These are phyloP conservation scores for Caenorhabditis brenneri DNA, from an alignment of 1,140 invertebrate species.

Conservation along the genomic window DNA sequence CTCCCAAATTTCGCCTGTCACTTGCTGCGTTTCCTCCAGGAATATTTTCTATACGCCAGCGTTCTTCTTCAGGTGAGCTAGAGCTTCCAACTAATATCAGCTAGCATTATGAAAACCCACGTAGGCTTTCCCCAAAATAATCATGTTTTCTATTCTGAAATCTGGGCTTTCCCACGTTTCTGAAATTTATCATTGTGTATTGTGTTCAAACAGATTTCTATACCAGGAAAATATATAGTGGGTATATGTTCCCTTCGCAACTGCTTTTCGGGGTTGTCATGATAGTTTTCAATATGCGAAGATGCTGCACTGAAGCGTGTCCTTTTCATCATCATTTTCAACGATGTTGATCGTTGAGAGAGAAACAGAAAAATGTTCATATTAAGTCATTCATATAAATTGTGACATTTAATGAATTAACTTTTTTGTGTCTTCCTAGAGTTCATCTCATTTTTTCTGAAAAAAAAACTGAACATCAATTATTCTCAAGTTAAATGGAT, in stretches of 20 bases:
- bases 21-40: constrained; percentile 56
- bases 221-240: not conserved
- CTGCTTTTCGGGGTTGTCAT: not conserved
- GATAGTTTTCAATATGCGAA: too few relatives aligned
- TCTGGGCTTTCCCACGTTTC: not conserved
- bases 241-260: not conserved
- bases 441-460: not conserved
- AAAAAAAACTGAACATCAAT: too few relatives aligned
- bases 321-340: not conserved
- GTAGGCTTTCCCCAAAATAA: not conserved
- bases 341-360: not conserved
- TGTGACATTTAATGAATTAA: not conserved
- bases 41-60: constrained; percentile 59
- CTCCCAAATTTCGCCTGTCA: constrained; percentile 52
- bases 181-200: not conserved
- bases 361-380: not conserved
- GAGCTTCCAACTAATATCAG: too few relatives aligned
- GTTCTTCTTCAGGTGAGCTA: constrained; percentile 57
- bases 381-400: not conserved
- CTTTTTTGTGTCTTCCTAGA: not conserved
- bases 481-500: too few relatives aligned
- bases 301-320: not conserved
- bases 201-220: not conserved
- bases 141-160: not conserved
- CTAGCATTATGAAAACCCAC: not conserved